Base-by-base conservation (phyloP, 2,113 vertebrate genomes). In the Alaudala cheleensis region DNA sequence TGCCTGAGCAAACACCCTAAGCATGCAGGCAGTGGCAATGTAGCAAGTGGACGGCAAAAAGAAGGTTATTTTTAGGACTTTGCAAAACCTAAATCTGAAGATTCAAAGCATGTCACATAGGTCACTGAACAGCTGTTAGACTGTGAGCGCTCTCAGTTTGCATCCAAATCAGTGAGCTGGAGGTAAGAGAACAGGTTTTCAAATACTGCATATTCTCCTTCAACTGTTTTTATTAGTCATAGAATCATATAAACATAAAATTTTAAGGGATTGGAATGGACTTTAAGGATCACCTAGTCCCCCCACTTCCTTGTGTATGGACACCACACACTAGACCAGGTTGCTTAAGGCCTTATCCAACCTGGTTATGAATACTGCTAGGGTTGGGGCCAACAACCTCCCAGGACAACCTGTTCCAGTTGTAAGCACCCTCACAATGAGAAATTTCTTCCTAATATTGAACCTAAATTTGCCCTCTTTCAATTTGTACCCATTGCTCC, bases 91-190 rank as follows among this genome's bases (percentile, higher is more conserved):
- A 86, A 87, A 81, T 89, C 69, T 76, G 45, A 91, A 86, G 73
- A 72, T 62, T 86, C 60, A 60, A 79, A 89, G 31, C 57, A 22
- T 81, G 51, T 84, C 88, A 89, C 80, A 64, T 31, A 94, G 80
- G 96, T 92, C 88, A 74, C 88, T 53, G 60, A 92, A 93, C 86
- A 96, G 88, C 92, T 93, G 88, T 81, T 92, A 91, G 80, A 67
- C 60, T 26, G 2, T 56, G 64, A 92, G 50, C 47, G 24, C 33
- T 86, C 88, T 69, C 56, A 56, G 56, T 50, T 72, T 84, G 56
- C 69, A 78, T 93, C 92, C 76, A 92, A 66, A 81, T 83, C 80
- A 81, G 60, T 49, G 60, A 89, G 72, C 44, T 84, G 81, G 86
- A 88, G 82, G 76, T 95, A 93, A 88, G 66, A 73, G 54, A 83